Evolutionary conservation across 2,888 invertebrate genomes (phyloP).

Genomic region (Athetis lepigone): DNA sequence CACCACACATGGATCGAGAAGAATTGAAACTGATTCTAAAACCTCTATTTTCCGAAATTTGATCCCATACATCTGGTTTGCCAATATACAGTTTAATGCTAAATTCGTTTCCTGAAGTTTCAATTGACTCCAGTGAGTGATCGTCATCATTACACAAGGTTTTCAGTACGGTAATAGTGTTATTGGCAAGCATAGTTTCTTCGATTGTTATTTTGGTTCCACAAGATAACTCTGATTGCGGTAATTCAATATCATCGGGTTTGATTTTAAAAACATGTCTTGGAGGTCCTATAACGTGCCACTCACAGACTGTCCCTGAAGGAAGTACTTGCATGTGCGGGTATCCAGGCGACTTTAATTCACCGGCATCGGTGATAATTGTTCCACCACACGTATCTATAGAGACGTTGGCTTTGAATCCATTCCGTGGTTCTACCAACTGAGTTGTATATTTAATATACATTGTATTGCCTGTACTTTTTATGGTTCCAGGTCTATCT

Average conservation of each 20-base stretch:
- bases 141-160: constrained; percentile 72
- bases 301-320: constrained; percentile 92
- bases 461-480: constrained; percentile 92
- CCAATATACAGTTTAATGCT: constrained; percentile 77
- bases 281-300: constrained; percentile 91
- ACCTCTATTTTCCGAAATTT: constrained; percentile 80
- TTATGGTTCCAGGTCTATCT: constrained; percentile 91
- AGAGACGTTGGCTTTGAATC: constrained; percentile 93
- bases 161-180: constrained; percentile 72
- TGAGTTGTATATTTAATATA: constrained; percentile 94
- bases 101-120: constrained; percentile 80
- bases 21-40: constrained; percentile 92
- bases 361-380: constrained; percentile 90
- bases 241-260: constrained; percentile 74
- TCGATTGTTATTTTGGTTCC: constrained; percentile 80
- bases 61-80: constrained; percentile 75
- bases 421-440: constrained; percentile 92
- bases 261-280: constrained; percentile 71
- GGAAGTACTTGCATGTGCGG: constrained; percentile 90
- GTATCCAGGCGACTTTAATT: constrained; percentile 92
- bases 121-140: constrained; percentile 58
- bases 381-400: constrained; percentile 93
- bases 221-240: constrained; percentile 75
- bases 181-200: constrained; percentile 75
- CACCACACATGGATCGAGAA: constrained; percentile 92